Evolutionary conservation across 2,888 invertebrate genomes (phyloP).

Genomic region (Caenorhabditis macrosperma): DNA sequence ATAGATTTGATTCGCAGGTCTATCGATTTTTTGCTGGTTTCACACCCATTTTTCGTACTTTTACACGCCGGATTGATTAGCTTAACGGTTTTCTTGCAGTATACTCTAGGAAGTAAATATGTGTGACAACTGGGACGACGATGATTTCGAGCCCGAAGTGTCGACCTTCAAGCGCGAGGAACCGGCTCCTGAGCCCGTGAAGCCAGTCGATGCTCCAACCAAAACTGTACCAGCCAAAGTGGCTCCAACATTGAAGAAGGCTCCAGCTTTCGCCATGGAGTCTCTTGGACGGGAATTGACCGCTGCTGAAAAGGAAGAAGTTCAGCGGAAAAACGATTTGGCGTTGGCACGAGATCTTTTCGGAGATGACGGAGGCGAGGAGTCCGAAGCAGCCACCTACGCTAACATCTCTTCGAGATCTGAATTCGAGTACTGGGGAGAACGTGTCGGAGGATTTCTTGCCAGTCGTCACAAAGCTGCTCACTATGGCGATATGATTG

Average conservation of each 20-base stretch:
- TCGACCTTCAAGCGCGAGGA: slow-evolving; percentile 52
- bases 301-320: slow-evolving; percentile 65
- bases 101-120: slow-evolving; percentile 13
- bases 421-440: slow-evolving; percentile 72
- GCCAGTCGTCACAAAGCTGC: slow-evolving; percentile 65
- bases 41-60: not conserved
- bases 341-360: slow-evolving; percentile 67
- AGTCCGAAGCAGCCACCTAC: slow-evolving; percentile 32
- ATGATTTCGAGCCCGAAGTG: slow-evolving; percentile 70
- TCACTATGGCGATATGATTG: slow-evolving; percentile 67
- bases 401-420: slow-evolving; percentile 63
- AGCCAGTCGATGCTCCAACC: slow-evolving; percentile 9
- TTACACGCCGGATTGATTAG: not conserved
- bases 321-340: slow-evolving; percentile 63
- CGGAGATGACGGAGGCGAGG: slow-evolving; percentile 50
- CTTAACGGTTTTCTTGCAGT: slow-evolving; percentile 11
- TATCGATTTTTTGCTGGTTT: not conserved
- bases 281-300: slow-evolving; percentile 68
- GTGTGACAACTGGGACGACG: slow-evolving; percentile 64
- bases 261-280: slow-evolving; percentile 64
- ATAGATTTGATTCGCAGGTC: not conserved
- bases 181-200: slow-evolving; percentile 22
- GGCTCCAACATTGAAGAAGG: slow-evolving; percentile 43
- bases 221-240: slow-evolving; percentile 20
- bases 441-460: slow-evolving; percentile 65